A percentile compares a stretch with the other conserved stretches of the same genome.
These are phyloP conservation scores for Nomada lathburiana DNA, from an alignment of 2,888 invertebrate species.

Conservation along the genomic window DNA sequence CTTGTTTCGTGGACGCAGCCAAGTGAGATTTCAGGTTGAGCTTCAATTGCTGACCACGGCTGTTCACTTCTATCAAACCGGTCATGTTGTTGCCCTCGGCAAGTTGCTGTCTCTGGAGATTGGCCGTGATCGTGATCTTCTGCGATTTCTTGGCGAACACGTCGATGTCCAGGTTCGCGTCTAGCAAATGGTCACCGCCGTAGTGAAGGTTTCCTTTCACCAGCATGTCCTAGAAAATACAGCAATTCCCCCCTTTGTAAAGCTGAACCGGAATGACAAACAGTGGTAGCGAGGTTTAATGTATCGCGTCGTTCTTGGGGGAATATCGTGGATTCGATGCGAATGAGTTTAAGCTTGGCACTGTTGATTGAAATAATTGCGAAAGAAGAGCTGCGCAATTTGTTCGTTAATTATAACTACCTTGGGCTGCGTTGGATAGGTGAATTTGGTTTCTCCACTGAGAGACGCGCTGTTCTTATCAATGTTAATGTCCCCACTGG, in stretches of 20 bases:
- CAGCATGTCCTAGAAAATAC: slow-evolving; percentile 82
- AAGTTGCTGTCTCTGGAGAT: slow-evolving; percentile 71
- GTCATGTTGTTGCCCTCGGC: slow-evolving; percentile 84
- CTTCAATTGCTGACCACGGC: slow-evolving; percentile 84
- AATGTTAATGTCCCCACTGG: slow-evolving; percentile 85
- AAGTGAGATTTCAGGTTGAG: slow-evolving; percentile 80
- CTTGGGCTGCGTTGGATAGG: slow-evolving; percentile 89
- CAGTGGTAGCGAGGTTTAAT: too few relatives aligned
- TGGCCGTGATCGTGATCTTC: slow-evolving; percentile 85
- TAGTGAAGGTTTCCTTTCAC: slow-evolving; percentile 84
- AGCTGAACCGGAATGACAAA: too few relatives aligned
- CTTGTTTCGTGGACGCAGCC: slow-evolving; percentile 75
- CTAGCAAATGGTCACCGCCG: slow-evolving; percentile 81
- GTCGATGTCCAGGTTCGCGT: slow-evolving; percentile 86
- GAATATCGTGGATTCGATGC: not conserved
- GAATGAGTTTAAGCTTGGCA: too few relatives aligned
- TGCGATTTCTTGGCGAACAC: slow-evolving; percentile 87
- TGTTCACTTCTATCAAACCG: slow-evolving; percentile 83
- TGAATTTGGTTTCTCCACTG: slow-evolving; percentile 87
- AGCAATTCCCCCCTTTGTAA: too few relatives aligned
- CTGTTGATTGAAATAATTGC: not conserved
- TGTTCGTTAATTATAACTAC: slow-evolving; percentile 78
- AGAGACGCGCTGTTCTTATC: slow-evolving; percentile 85
- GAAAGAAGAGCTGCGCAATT: not conserved
- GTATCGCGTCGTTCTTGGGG: too few relatives aligned